These are phyloP conservation scores for Cheilosia grossa DNA, from an alignment of 2,888 invertebrate genomes.

Conservation along the genomic window DNA sequence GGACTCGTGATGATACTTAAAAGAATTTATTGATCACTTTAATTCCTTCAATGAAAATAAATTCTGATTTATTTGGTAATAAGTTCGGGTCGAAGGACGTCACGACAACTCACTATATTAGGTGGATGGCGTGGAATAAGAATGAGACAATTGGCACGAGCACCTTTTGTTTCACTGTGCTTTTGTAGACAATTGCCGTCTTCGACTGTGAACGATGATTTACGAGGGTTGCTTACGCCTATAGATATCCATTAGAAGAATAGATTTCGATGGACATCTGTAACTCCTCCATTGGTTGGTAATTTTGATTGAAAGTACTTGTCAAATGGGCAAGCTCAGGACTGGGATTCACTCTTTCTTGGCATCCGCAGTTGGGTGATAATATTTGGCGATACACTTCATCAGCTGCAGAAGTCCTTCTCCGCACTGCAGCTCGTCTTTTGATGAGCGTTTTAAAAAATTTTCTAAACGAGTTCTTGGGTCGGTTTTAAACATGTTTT, in stretches of 20 bases:
- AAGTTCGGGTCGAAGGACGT: slow-evolving; percentile 76
- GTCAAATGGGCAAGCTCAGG: no score
- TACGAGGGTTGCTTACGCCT: background rate
- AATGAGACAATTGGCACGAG: slow-evolving; percentile 41
- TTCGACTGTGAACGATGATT: background rate
- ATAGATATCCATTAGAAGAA: background rate
- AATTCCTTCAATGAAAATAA: slow-evolving; percentile 83
- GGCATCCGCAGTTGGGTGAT: no score
- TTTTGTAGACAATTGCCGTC: background rate
- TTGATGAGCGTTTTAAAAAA: no score
- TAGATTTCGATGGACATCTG: background rate
- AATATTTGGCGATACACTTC: no score
- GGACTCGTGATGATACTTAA: slow-evolving; percentile 78
- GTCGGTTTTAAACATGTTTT: no score
- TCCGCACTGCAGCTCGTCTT: no score
- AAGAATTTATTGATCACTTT: slow-evolving; percentile 83
- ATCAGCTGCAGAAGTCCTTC: no score
- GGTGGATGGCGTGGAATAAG: slow-evolving; percentile 60
- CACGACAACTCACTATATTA: slow-evolving; percentile 48
- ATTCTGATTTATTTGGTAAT: slow-evolving; percentile 83
- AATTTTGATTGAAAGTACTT: no score
- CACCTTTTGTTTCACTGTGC: background rate
- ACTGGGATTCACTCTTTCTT: no score
- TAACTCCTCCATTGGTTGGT: background rate
- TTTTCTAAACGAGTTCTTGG: no score